Evolutionary conservation across 2,888 invertebrate genomes (phyloP).

Genomic region (Drosophila subquinaria): DNA sequence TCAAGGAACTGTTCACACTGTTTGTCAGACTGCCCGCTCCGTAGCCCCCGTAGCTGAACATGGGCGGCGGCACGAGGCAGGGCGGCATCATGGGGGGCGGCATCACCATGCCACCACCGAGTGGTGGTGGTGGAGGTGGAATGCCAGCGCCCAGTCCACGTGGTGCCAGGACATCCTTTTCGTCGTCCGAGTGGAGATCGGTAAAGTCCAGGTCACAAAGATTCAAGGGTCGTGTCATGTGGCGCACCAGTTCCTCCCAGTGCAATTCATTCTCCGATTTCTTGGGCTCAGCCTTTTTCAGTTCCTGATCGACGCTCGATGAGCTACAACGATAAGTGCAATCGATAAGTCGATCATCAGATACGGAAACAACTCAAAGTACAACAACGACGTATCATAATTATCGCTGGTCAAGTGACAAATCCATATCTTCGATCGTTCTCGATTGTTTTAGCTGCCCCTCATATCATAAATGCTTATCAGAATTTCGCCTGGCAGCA

Average conservation of each 20-base stretch:
- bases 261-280: slow-evolving; percentile 97
- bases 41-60: slow-evolving; percentile 84
- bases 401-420: slow-evolving; percentile 31
- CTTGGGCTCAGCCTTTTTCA: slow-evolving; percentile 90
- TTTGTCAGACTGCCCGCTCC: slow-evolving; percentile 80
- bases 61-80: slow-evolving; percentile 86
- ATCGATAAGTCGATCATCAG: slow-evolving; percentile 13
- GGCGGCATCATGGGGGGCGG: slow-evolving; percentile 86
- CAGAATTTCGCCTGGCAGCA: slow-evolving; percentile 52
- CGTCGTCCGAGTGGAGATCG: slow-evolving; percentile 95
- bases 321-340: slow-evolving; percentile 86
- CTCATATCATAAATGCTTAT: slow-evolving; percentile 41
- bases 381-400: slow-evolving; percentile 14
- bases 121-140: slow-evolving; percentile 93
- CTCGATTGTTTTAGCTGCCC: slow-evolving; percentile 11
- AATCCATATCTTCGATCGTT: slow-evolving; percentile 17
- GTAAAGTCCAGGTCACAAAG: slow-evolving; percentile 98
- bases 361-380: slow-evolving; percentile 29
- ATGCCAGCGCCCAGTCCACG: slow-evolving; percentile 89
- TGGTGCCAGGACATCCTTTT: slow-evolving; percentile 91
- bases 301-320: slow-evolving; percentile 90
- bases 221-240: slow-evolving; percentile 91
- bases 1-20: slow-evolving; percentile 83
- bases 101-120: slow-evolving; percentile 85
- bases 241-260: slow-evolving; percentile 96